Percentiles rank a stretch among this genome's conserved stretches.
Evolutionary conservation across 2,797 vertebrate genomes (phyloP).

Genomic region (Lepus townsendii): DNA sequence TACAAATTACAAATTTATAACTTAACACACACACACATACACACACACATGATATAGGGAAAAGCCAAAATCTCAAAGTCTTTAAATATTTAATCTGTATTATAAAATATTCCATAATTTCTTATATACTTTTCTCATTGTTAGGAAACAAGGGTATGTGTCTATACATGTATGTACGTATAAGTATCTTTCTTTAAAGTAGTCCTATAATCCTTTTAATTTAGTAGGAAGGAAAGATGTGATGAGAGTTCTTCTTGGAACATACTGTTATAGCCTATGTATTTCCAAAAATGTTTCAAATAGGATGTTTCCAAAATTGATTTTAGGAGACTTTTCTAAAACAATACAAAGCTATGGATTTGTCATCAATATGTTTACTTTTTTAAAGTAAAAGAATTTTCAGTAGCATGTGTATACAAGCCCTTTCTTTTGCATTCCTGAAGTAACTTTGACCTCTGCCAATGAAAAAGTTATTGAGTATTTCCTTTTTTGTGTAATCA

Average conservation of each 20-base stretch:
- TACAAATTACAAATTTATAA: neutral
- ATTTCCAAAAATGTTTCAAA: constrained; percentile 21
- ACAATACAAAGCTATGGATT: neutral
- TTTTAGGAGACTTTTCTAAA: neutral
- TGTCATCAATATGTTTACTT: neutral
- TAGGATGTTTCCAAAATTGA: neutral
- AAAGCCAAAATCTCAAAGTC: neutral
- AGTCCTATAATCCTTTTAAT: constrained; percentile 26
- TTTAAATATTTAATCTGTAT: neutral
- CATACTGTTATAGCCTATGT: neutral
- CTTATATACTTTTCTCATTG: neutral
- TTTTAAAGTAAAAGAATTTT: constrained; percentile 45
- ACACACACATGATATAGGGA: neutral
- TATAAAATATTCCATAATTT: neutral
- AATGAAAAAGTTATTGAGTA: constrained; percentile 56
- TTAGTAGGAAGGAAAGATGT: neutral
- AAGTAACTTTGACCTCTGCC: constrained; percentile 65
- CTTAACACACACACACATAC: neutral
- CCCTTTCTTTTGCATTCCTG: constrained; percentile 78
- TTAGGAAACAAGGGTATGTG: neutral
- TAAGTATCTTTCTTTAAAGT: constrained; percentile 59
- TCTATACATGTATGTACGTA: neutral
- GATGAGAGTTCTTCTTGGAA: neutral
- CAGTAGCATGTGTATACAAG: neutral
- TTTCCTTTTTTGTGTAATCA: constrained; percentile 40